Evolutionary conservation across 2,113 vertebrate genomes (phyloP), one percentile per base, ranked within the genome.

Genomic region (Tachuris rubrigastra): DNA sequence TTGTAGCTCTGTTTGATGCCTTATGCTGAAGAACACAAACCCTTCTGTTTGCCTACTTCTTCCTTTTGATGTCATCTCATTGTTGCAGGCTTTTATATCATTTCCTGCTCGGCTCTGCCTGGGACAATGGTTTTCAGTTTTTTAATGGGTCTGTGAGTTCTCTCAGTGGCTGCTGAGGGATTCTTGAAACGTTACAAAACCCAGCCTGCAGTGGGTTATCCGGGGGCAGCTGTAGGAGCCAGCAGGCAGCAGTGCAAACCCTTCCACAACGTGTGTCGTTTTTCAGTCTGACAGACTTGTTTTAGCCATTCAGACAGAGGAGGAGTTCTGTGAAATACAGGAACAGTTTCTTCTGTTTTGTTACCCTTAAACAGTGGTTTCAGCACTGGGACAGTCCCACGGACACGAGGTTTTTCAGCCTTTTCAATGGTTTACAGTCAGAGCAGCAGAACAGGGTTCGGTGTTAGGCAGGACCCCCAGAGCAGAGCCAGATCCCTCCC

Each of bases 381-480:
- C 33, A 20, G 83, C 22, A 41, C 22, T n/a, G 69, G 53, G 72
- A 9, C 21, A 21, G 9, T 35, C 4, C 44, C 56, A n/a, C 31
- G 15, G 52, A 11, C 0, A 0, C 27, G 5, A 73, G 42, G 13
- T 23, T 78, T 92, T 27, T 4, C 69, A 81, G 58, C 21, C 41
- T 58, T 69, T 76, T 49, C 44, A 58, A 8, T 14, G 10, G 13
- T 27, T 5, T 53, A 2, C 23, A 52, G 39, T 9, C 17, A 24
- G 35, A 88, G 42, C 37, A 33, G 5, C 2, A 7, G 83, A 42
- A 3, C 19, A 33, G 69, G 39, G 44, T 33, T n/a, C 0, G 0
- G 2, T 24, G 1, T 24, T 10, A 1, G 14, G 59, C 9, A n/a
- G 56, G 69, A 44, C 16, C 15, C 33, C 18, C 25, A 2, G 46